Evolutionary conservation across 2,113 vertebrate species (phyloP), one percentile per base, ranked within the genome.

Genomic region (Barbus barbus): DNA sequence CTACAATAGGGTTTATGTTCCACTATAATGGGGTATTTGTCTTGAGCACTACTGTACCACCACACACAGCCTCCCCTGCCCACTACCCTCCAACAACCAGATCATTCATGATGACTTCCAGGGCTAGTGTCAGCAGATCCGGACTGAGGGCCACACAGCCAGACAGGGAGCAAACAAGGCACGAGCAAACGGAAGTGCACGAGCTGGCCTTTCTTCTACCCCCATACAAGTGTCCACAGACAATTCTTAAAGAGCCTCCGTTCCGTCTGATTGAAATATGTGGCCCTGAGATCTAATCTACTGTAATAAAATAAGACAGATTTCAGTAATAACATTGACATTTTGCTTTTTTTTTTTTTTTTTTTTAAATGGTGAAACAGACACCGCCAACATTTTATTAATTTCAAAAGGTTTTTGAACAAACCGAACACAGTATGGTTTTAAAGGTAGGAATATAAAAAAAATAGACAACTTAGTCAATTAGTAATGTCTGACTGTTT

Each of bases 1-100:
- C 73, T 75, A 88, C 83, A 88, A 85, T 26, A 81, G 73, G 87
- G 78, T 81, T 89, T 87, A 85, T 88, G 72, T 88, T 87, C 71
- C 9, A 51, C 61, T 44, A 90, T 81, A 87, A 89, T 78, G 82
- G 85, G 76, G 73, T 31, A 36, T 77, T 86, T 87, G 87, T 90
- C 67, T 63, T 48, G 56, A 86, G 79, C 80, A 83, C 60, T 84
- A 89, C 86, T 83, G 85, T 85, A 85, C 65, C 58, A 69, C 46
- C 69, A 73, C 87, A 86, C 69, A 86, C 81, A 84, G 71, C 24
- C 77, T 61, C 3, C 46, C 46, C 69, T 80, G 56, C 60, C 74
- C 75, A 16, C 31, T 38, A 24, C 44, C 38, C 41, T 51, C 36
- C 69, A 83, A 85, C 81, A 79, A 87, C 58, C 24, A 83, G 67